Evolutionary conservation across 2,888 invertebrate species (phyloP).

Genomic region (Biston betularia): DNA sequence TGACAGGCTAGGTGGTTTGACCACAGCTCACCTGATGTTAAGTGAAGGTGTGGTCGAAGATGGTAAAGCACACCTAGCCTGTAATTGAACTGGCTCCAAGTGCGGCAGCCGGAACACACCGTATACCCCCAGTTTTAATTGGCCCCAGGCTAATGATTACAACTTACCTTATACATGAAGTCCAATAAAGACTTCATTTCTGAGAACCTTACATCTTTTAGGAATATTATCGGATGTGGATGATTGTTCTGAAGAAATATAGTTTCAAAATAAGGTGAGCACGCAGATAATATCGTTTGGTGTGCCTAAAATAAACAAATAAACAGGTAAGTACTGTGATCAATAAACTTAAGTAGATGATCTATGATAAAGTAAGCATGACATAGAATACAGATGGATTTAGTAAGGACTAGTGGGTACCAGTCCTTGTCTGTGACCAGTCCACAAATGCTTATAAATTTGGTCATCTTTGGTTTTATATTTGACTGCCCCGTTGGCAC

Average conservation of each 20-base stretch:
- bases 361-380: neutral
- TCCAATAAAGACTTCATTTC: constrained; percentile 96
- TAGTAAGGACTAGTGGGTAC: too few species aligned
- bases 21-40: too few species aligned
- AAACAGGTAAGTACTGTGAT: neutral
- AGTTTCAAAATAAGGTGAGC: constrained; percentile 97
- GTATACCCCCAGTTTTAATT: neutral
- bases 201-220: constrained; percentile 95
- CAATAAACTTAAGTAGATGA: too few species aligned
- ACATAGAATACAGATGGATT: neutral
- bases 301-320: constrained; percentile 89
- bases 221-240: constrained; percentile 96
- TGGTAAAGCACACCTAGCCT: too few species aligned
- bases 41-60: too few species aligned
- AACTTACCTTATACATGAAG: constrained; percentile 95
- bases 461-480: too few species aligned
- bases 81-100: too few species aligned
- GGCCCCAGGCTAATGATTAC: too few species aligned
- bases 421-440: neutral
- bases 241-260: constrained; percentile 95
- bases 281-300: constrained; percentile 96
- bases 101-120: too few species aligned
- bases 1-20: too few species aligned
- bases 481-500: too few species aligned
- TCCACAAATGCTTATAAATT: too few species aligned